Evolutionary conservation across 2,888 invertebrate species (phyloP).

Genomic region (Leptogaster cylindrica): DNA sequence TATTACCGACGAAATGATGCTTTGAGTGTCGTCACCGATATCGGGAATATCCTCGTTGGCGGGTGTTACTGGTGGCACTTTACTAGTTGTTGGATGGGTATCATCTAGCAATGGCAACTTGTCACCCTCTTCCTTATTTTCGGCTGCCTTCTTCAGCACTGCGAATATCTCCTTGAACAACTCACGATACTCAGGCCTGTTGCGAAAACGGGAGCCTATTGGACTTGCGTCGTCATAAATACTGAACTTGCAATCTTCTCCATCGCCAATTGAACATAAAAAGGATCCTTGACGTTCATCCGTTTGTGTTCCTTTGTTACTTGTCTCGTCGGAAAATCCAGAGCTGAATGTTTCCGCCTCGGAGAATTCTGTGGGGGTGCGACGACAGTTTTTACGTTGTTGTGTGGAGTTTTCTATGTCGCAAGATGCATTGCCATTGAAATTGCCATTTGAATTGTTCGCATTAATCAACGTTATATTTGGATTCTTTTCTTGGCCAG

Average conservation of each 20-base stretch:
- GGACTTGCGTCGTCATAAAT: constrained; percentile 83
- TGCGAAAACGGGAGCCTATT: constrained; percentile 81
- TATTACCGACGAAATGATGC: constrained; percentile 76
- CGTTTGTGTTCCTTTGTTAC: constrained; percentile 83
- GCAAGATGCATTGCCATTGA: constrained; percentile 56
- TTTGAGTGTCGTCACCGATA: constrained; percentile 69
- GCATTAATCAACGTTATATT: constrained; percentile 36
- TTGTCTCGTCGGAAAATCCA: constrained; percentile 83
- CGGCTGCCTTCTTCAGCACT: constrained; percentile 82
- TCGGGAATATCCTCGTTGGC: constrained; percentile 71
- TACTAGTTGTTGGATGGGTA: constrained; percentile 61
- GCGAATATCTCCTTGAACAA: constrained; percentile 84
- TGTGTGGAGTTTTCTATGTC: constrained; percentile 57
- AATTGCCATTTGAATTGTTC: constrained; percentile 57
- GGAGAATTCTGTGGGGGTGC: constrained; percentile 81
- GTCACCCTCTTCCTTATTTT: constrained; percentile 81
- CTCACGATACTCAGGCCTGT: constrained; percentile 80
- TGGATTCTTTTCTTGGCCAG: constrained; percentile 48
- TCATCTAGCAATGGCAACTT: constrained; percentile 76
- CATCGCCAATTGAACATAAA: constrained; percentile 83
- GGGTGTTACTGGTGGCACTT: constrained; percentile 74
- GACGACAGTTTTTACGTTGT: constrained; percentile 68
- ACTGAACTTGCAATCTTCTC: constrained; percentile 84
- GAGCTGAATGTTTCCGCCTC: constrained; percentile 86
- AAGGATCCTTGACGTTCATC: constrained; percentile 81